Conservation (phyloP, 2,888 invertebrate genomes). For the Augochlorella aurata region DNA sequence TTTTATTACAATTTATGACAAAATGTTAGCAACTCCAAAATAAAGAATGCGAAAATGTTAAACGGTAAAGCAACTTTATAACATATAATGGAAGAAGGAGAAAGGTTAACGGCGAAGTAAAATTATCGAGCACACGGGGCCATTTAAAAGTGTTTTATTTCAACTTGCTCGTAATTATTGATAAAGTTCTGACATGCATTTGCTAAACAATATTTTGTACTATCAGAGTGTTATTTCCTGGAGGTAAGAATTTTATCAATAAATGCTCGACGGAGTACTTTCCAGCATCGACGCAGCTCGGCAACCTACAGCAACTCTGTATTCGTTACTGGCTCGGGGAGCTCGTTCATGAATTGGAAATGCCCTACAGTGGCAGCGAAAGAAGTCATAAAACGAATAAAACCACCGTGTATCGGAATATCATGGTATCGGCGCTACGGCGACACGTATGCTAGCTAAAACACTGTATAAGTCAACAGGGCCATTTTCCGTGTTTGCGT, state of each 20-base stretch:
- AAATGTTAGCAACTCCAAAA: no score
- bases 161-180: not conserved
- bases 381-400: conserved; percentile 73
- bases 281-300: conserved; percentile 11
- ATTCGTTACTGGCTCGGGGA: conserved; percentile 64
- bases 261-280: conserved; percentile 2
- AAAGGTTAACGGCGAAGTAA: not conserved
- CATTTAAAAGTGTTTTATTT: not conserved
- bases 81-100: not conserved
- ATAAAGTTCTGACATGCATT: not conserved
- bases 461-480: conserved; percentile 22
- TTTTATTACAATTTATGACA: no score
- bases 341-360: conserved; percentile 81
- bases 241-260: conserved; percentile 1
- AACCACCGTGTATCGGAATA: conserved; percentile 73
- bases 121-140: no score
- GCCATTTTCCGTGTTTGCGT: conserved; percentile 23
- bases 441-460: conserved; percentile 23
- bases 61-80: no score
- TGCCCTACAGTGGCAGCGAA: conserved; percentile 76
- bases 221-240: not conserved
- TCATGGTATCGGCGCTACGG: conserved; percentile 61
- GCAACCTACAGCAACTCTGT: conserved; percentile 54
- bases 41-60: no score
- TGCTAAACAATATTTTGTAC: not conserved